Conservation (phyloP, 92 coral and sea anemone species). For the Scolanthus callimorphus region DNA sequence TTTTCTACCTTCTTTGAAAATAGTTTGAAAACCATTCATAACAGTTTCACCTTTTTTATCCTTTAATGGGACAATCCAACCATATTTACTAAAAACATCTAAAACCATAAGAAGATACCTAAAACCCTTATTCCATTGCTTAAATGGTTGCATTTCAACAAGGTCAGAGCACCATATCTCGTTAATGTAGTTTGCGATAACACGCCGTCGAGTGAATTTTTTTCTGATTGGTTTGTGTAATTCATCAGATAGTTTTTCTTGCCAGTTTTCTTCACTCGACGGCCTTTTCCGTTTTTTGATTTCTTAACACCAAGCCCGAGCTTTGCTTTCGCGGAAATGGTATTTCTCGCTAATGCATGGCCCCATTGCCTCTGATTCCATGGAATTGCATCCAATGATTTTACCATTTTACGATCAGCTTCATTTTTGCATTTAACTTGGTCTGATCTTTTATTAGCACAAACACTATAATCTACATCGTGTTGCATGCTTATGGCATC, state of each 20-base stretch:
- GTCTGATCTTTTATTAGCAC: too few relatives aligned
- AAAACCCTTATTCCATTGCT: conserved; percentile 27
- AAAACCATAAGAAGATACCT: conserved; percentile 35
- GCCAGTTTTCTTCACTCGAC: conserved; percentile 44
- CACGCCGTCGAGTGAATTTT: conserved; percentile 41
- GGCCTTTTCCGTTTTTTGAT: conserved; percentile 31
- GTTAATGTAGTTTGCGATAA: conserved; percentile 27
- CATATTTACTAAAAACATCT: conserved; percentile 47
- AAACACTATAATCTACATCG: conserved; percentile 5
- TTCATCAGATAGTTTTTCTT: conserved; percentile 39
- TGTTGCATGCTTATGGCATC: conserved; percentile 1
- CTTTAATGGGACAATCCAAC: conserved; percentile 45
- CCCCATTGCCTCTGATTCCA: too few relatives aligned
- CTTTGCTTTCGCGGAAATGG: background rate
- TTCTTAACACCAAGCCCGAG: conserved; percentile 12
- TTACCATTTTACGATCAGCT: conserved; percentile 13
- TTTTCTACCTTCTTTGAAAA: conserved; percentile 48
- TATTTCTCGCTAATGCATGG: background rate
- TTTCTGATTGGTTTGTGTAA: conserved; percentile 34
- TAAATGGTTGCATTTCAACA: conserved; percentile 29
- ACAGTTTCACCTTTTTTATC: conserved; percentile 48
- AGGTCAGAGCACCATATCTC: conserved; percentile 44
- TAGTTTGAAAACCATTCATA: conserved; percentile 12
- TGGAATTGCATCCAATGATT: conserved; percentile 9
- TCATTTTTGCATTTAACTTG: background rate